Evolutionary conservation across 2,797 vertebrate species (phyloP).

Genomic region (Benthosema pterotum): DNA sequence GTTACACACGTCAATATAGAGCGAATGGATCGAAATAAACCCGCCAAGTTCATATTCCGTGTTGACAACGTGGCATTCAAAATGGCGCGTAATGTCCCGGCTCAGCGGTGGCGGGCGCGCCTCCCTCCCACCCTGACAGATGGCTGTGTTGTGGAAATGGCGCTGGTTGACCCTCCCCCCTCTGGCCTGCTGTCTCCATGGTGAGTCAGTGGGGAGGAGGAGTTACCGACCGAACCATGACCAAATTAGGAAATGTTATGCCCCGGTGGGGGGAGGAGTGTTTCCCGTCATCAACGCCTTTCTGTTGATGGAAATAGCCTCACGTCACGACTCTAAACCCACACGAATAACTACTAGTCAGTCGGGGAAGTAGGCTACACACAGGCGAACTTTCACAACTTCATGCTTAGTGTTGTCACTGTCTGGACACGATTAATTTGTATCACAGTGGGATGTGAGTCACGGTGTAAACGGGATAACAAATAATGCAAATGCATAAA

Average conservation of each 20-base stretch:
- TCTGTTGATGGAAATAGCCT: slow-evolving; percentile 34
- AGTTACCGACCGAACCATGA: slow-evolving; percentile 46
- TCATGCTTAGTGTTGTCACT: too few species aligned
- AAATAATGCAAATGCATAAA: too few species aligned
- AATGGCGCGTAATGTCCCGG: slow-evolving; percentile 73
- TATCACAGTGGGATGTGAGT: too few species aligned
- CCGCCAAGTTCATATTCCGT: slow-evolving; percentile 27
- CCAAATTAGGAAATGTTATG: slow-evolving; percentile 78
- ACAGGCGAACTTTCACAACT: too few species aligned
- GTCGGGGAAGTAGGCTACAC: too few species aligned
- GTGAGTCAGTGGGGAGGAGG: slow-evolving; percentile 51
- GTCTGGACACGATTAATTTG: too few species aligned
- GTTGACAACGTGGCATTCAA: slow-evolving; percentile 82
- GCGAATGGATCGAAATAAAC: too few species aligned
- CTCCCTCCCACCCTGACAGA: slow-evolving; percentile 12
- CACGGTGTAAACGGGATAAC: too few species aligned
- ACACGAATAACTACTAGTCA: too few species aligned
- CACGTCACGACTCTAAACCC: too few species aligned
- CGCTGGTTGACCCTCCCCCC: slow-evolving; percentile 45
- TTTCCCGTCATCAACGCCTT: slow-evolving; percentile 7
- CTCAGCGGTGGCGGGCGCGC: not conserved
- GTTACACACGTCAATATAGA: too few species aligned
- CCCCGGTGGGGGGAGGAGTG: slow-evolving; percentile 41
- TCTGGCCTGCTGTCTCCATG: slow-evolving; percentile 2
- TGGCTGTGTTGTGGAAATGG: slow-evolving; percentile 77